Evolutionary conservation across 1,140 invertebrate species (phyloP).

Genomic region (Hyles euphorbiae): DNA sequence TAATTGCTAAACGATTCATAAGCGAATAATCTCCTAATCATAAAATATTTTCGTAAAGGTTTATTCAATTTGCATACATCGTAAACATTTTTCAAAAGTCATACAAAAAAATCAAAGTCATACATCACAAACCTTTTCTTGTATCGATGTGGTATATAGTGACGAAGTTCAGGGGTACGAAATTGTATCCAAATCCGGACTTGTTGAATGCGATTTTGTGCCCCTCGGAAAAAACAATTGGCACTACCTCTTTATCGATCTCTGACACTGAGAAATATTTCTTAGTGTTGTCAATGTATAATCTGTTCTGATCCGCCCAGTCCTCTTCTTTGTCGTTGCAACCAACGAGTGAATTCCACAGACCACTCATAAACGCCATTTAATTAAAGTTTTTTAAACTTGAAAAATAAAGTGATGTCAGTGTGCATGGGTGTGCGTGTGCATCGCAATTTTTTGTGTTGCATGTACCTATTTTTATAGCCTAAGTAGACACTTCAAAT

Average conservation of each 20-base stretch:
- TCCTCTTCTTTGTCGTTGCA: conserved; percentile 49
- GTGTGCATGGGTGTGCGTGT: too few species aligned
- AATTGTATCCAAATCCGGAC: conserved; percentile 67
- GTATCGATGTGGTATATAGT: conserved; percentile 79
- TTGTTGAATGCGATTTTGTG: conserved; percentile 69
- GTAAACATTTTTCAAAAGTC: not conserved
- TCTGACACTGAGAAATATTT: conserved; percentile 82
- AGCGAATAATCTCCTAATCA: too few species aligned
- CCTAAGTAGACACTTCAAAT: too few species aligned
- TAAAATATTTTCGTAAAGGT: too few species aligned
- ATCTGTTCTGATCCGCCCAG: conserved; percentile 68
- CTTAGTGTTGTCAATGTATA: conserved; percentile 77
- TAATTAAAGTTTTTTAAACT: conserved; percentile 31
- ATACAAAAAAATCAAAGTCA: conserved; percentile 3
- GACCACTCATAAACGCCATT: conserved; percentile 69
- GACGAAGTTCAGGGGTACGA: conserved; percentile 78
- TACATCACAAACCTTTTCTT: conserved; percentile 78
- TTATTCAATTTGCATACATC: too few species aligned
- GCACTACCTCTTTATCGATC: conserved; percentile 77
- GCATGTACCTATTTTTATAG: too few species aligned
- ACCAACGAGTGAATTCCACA: conserved; percentile 68
- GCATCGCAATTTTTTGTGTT: too few species aligned
- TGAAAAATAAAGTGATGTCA: too few species aligned
- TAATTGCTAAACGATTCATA: too few species aligned
- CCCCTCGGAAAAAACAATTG: conserved; percentile 77